phyloP scores from a whole-genome alignment of 2,888 invertebrate species.

The Galerucella pusilla region DNA sequence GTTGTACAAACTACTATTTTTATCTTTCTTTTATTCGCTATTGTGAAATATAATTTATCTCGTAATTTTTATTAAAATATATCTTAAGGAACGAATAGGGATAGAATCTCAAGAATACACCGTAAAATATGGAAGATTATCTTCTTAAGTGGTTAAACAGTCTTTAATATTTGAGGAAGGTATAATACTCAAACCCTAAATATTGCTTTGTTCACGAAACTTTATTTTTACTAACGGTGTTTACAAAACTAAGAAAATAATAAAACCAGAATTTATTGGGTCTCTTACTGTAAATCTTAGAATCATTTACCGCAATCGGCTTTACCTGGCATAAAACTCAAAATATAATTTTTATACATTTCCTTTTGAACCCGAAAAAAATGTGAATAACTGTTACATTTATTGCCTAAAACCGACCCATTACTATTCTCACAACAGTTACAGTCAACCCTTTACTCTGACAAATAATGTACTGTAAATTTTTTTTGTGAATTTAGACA shows the following conservation, averaged over 20 bases:
- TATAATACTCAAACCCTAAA: too few relatives aligned
- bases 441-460: not conserved
- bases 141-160: too few relatives aligned
- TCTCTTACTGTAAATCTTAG: not conserved
- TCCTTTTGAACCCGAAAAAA: not conserved
- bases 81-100: too few relatives aligned
- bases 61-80: too few relatives aligned
- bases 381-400: not conserved
- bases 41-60: too few relatives aligned
- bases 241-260: not conserved
- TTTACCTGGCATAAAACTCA: not conserved
- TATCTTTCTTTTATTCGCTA: too few relatives aligned
- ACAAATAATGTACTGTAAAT: not conserved
- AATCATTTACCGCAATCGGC: not conserved
- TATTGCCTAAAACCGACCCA: slow-evolving; percentile 1
- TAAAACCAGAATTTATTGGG: too few relatives aligned
- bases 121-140: too few relatives aligned
- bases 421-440: not conserved
- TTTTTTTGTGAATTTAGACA: not conserved
- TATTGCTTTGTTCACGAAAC: too few relatives aligned
- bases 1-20: too few relatives aligned
- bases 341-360: not conserved
- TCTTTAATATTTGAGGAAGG: too few relatives aligned
- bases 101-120: too few relatives aligned
- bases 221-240: not conserved